Evolutionary conservation across 2,888 invertebrate species (phyloP), one percentile per base, ranked within the genome.

Genomic region (Chrysolina americana): DNA sequence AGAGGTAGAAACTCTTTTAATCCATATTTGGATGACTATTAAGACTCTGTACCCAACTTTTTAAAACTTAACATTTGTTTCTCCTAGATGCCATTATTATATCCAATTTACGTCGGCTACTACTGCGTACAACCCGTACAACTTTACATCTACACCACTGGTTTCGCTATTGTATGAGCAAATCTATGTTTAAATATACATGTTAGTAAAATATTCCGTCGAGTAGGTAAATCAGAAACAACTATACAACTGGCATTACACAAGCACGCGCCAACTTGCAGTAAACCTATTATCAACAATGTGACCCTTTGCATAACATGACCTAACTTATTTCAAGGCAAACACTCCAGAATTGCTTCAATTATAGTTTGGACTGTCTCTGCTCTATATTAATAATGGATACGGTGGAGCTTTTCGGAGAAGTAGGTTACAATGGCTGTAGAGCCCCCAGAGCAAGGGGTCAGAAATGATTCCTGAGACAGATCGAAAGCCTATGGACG

Each of bases 201-300:
- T 75, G 76, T 78, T 79, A 36, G 36, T 36, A 36, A 77, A 80
- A 79, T 81, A 77, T 79, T 79, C 79, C 80, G 56, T 50, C 76
- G 73, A 77, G 78, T 83, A 82, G 76, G 78, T 83, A 82, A 79
- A 79, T 79, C 78, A 80, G 74, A 79, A 78, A 79, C 75, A 76
- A 75, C 74, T 75, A 79, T 78, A 74, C 71, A 76, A 76, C 75
- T 75, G 53, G 75, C 79, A 78, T 79, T 78, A 78, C 71, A 70
- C 68, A 65, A 63, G 75, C 66, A 65, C 59, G 74, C 56, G 72
- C 70, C 71, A 78, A 76, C 76, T 74, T 74, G 74, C 70, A 73
- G 65, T 74, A 75, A 83, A 84, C 65, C 75, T 70, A 83, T 82
- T 84, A 83, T 80, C 82, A 83, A 84, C 83, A 85, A 64, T 77